phyloP scores from a whole-genome alignment of 2,797 vertebrate species.

The Limosa lapponica region DNA sequence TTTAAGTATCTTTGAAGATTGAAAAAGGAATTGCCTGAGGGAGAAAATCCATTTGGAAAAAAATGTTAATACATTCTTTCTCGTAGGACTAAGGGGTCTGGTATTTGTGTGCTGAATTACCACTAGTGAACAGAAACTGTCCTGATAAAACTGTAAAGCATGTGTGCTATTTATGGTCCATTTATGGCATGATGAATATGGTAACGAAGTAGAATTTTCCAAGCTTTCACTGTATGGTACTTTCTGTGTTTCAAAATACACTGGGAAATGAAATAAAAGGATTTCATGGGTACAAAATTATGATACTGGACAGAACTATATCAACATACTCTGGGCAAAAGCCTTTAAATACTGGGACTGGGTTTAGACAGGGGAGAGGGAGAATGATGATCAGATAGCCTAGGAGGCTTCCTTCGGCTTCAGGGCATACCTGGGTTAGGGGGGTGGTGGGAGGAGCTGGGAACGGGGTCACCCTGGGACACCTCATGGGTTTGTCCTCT shows the following conservation, averaged over 20 bases:
- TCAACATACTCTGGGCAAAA: background rate
- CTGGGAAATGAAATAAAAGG: background rate
- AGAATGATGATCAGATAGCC: background rate
- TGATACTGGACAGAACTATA: background rate
- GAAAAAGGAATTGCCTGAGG: constrained; percentile 12
- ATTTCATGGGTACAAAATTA: background rate
- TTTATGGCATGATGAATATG: background rate
- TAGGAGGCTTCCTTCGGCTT: background rate
- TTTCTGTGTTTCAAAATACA: background rate
- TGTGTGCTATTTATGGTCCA: constrained; percentile 29
- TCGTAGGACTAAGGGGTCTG: constrained; percentile 12
- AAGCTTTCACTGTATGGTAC: background rate
- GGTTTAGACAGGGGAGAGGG: background rate
- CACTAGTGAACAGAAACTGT: constrained; percentile 28
- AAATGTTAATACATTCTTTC: background rate
- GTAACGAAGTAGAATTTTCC: background rate
- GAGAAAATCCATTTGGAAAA: background rate
- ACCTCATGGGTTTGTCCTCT: background rate
- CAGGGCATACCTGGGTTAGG: background rate
- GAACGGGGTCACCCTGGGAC: background rate
- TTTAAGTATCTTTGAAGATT: constrained; percentile 53
- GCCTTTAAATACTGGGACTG: background rate
- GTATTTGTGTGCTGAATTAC: constrained; percentile 43
- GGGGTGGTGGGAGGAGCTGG: background rate
- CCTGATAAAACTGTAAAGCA: background rate